Percentiles rank a stretch among this genome's conserved stretches.
phyloP scores from a whole-genome alignment of 2,797 vertebrate genomes.

The Scyliorhinus canicula region DNA sequence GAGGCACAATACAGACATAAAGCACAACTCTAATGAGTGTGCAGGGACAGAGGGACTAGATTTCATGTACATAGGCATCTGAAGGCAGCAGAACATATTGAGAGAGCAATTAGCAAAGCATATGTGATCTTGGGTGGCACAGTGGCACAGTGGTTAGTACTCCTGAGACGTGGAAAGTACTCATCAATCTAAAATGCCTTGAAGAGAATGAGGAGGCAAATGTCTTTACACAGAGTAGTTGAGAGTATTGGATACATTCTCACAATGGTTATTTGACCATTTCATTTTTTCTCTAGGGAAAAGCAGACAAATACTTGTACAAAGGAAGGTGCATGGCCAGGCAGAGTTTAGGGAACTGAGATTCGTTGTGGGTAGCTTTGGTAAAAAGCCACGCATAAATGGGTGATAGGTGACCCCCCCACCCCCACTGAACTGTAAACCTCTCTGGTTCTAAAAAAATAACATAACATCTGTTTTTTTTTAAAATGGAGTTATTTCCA shows the following conservation, averaged over 20 bases:
- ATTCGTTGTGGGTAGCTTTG: neutral
- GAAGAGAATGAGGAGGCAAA: neutral
- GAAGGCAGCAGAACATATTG: too few species aligned
- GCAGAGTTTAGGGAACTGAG: neutral
- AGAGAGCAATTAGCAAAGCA: too few species aligned
- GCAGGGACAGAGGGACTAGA: too few species aligned
- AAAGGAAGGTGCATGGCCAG: neutral
- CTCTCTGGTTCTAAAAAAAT: neutral
- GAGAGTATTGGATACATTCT: too few species aligned
- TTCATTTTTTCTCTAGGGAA: neutral
- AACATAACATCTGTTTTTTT: neutral
- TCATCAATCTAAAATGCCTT: neutral
- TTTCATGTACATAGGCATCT: too few species aligned
- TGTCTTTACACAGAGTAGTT: neutral
- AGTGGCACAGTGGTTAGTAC: too few species aligned
- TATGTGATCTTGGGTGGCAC: too few species aligned
- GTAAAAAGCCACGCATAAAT: neutral
- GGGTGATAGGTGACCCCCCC: neutral
- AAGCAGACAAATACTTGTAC: neutral
- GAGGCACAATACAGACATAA: too few species aligned
- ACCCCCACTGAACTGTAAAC: neutral
- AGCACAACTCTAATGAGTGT: too few species aligned
- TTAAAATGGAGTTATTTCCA: neutral
- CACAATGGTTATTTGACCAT: too few species aligned
- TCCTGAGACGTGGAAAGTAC: neutral